Conservation (phyloP, 2,888 invertebrate genomes). For the Abrostola tripartita region DNA sequence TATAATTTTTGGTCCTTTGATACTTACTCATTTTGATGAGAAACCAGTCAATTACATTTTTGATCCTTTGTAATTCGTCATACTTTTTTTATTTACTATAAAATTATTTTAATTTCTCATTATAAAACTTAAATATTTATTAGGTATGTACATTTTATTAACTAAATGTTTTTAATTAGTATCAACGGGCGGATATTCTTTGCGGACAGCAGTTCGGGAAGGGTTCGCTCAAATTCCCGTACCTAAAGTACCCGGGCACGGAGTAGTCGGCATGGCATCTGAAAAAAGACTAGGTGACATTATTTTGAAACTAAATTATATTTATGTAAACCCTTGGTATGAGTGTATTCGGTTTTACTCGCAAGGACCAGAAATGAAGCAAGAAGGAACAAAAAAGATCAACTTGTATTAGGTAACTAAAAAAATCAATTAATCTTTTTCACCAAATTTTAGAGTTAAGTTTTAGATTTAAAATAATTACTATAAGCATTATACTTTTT, state of each 20-base stretch:
- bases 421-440: too few relatives aligned
- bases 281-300: constrained; percentile 50
- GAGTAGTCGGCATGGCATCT: constrained; percentile 69
- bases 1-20: neutral
- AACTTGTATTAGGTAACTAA: too few relatives aligned
- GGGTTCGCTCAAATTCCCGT: constrained; percentile 71
- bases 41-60: neutral
- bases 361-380: too few relatives aligned
- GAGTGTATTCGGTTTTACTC: neutral
- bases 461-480: too few relatives aligned
- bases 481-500: too few relatives aligned
- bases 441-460: too few relatives aligned
- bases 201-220: constrained; percentile 81
- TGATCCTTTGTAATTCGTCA: neutral
- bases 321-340: neutral
- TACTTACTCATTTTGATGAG: neutral
- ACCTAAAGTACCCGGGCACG: constrained; percentile 75
- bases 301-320: neutral
- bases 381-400: too few relatives aligned
- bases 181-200: constrained; percentile 51
- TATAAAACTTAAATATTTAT: constrained; percentile 3
- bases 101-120: neutral
- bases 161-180: neutral
- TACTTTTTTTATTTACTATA: neutral
- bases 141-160: constrained; percentile 30